Evolutionary conservation across 2,797 vertebrate species (phyloP), one percentile per base, ranked within the genome.

Genomic region (Myiotriccus ornatus): DNA sequence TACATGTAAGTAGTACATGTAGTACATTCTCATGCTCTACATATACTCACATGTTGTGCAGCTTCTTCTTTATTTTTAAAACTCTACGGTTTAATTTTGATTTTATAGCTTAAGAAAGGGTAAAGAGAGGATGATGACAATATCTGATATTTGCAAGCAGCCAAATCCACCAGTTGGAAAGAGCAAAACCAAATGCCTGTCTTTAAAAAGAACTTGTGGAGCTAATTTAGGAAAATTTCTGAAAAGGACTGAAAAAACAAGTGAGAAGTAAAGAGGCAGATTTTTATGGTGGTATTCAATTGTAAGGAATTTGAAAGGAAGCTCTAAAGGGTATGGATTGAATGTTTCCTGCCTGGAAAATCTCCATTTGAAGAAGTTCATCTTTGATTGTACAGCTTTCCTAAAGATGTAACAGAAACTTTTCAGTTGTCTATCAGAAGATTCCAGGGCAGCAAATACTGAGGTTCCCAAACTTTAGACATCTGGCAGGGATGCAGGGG

Each of bases 61-160:
- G 22, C 17, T 22, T 52, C 62, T 91, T 60, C 92, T 37, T 78
- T 30, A 12, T 82, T 81, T 81, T 70, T 76, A 94, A 92, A 83
- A 77, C 94, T 91, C 88, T 95, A 28, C 37, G 25, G 64, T n/a
- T 95, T 63, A 76, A 84, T 87, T 95, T 43, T 25, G 6, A 30
- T 56, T 92, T 59, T 25, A 3, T 8, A 77, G 80, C 69, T 82
- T 32, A 30, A 24, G 68, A 64, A 27, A 79, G 79, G 34, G 75
- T 59, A 68, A 65, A 49, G 68, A 89, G 86, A 90, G 74, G 85
- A 75, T 85, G 94, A 21, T 81, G 80, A 70, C 88, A 93, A 79
- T 97, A 93, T 93, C 95, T 95, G 90, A n/a, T 84, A 47, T 92
- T 88, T 37, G 14, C 87, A 88, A 91, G 74, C 52, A 87, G 53